Percentiles rank a stretch among this genome's conserved stretches.
These are phyloP conservation scores for Acanthoscelides obtectus DNA, from an alignment of 2,888 invertebrate species.

Conservation along the genomic window DNA sequence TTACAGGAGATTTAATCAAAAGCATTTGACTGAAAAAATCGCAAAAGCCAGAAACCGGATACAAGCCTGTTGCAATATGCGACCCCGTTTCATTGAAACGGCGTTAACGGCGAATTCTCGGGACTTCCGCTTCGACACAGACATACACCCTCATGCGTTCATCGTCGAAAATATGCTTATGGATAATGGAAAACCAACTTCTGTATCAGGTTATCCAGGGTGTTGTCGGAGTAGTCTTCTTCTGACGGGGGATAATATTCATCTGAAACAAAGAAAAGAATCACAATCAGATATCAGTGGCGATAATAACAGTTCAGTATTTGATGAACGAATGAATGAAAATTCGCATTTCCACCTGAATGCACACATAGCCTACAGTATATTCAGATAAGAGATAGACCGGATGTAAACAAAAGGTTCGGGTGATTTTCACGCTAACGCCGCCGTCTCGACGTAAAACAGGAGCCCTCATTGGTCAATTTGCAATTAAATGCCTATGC, in stretches of 20 bases:
- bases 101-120: not conserved
- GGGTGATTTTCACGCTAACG: no score
- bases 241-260: constrained; percentile 48
- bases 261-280: constrained; percentile 39
- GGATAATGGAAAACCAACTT: constrained; percentile 54
- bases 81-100: not conserved
- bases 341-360: no score
- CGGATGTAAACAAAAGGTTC: no score
- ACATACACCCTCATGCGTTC: not conserved
- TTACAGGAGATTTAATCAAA: not conserved
- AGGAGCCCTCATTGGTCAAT: no score
- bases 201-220: constrained; percentile 61
- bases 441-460: no score
- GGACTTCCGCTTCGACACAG: not conserved
- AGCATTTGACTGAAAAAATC: not conserved
- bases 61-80: not conserved
- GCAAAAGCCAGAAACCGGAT: not conserved
- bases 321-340: no score
- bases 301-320: no score
- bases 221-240: constrained; percentile 65
- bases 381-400: no score
- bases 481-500: no score
- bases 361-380: no score
- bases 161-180: not conserved
- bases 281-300: no score